These are phyloP conservation scores for Hippocampus abdominalis DNA, from an alignment of 2,113 vertebrate species.

Conservation along the genomic window DNA sequence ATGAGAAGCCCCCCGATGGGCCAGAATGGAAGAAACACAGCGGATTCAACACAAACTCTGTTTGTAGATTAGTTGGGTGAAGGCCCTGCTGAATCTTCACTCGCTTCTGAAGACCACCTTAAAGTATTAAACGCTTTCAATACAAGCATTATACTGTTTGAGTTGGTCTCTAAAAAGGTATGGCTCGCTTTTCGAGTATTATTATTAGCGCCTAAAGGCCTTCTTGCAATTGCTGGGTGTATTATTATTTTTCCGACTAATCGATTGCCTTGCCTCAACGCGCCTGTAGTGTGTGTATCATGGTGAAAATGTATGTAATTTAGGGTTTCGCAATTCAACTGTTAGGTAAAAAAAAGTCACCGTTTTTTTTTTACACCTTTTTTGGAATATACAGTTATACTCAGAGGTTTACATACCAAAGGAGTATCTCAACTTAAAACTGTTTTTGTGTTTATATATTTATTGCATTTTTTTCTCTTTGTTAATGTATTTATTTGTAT, in stretches of 20 bases:
- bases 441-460: no score
- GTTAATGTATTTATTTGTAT: no score
- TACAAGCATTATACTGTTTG: neutral
- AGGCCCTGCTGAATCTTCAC: neutral
- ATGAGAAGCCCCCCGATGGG: slow-evolving; percentile 38
- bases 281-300: neutral
- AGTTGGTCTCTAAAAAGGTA: neutral
- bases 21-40: slow-evolving; percentile 25
- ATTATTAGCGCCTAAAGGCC: neutral
- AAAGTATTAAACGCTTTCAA: neutral
- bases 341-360: no score
- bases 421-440: no score
- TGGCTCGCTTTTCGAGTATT: neutral
- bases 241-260: neutral
- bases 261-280: neutral
- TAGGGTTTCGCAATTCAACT: neutral
- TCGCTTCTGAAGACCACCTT: neutral
- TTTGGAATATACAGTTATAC: no score
- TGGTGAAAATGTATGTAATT: neutral
- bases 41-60: slow-evolving; percentile 28
- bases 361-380: no score
- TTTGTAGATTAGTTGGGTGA: neutral
- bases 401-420: no score
- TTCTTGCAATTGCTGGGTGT: neutral
- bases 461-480: no score